These are phyloP conservation scores for Dicrostonyx torquatus DNA, from an alignment of 2,797 vertebrate genomes.

Conservation along the genomic window DNA sequence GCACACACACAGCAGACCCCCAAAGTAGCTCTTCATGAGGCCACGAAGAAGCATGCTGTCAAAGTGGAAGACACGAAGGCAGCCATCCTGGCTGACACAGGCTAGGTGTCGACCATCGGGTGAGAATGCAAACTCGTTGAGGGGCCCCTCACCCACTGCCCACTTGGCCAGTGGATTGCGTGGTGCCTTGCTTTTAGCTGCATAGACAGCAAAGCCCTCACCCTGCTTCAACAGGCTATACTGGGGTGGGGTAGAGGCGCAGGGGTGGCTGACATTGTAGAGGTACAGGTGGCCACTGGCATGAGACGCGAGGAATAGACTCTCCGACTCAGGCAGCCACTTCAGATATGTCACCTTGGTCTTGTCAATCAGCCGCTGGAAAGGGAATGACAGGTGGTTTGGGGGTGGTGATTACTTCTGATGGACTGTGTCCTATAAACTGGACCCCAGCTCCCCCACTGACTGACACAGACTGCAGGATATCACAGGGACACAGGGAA, in stretches of 20 bases:
- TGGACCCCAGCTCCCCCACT: neutral
- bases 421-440: no score
- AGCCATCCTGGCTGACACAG: conserved; percentile 95
- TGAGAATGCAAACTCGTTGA: conserved; percentile 95
- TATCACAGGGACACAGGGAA: neutral
- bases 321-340: conserved; percentile 94
- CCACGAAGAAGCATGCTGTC: conserved; percentile 95
- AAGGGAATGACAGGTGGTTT: fast-evolving
- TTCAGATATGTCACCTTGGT: conserved; percentile 94
- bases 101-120: conserved; percentile 93
- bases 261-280: conserved; percentile 93
- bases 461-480: neutral
- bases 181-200: conserved; percentile 93
- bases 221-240: conserved; percentile 93
- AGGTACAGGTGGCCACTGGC: conserved; percentile 96
- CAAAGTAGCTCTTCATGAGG: conserved; percentile 96
- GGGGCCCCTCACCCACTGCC: conserved; percentile 93
- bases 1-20: conserved; percentile 94
- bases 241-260: conserved; percentile 89
- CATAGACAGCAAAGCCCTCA: conserved; percentile 93
- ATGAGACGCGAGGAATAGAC: conserved; percentile 93
- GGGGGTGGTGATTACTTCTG: neutral
- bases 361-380: conserved; percentile 94
- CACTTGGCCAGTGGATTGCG: conserved; percentile 94
- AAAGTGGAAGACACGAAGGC: conserved; percentile 94